phyloP scores from a whole-genome alignment of 64 coral and sea anemone species.

The Trachythela sp. region DNA sequence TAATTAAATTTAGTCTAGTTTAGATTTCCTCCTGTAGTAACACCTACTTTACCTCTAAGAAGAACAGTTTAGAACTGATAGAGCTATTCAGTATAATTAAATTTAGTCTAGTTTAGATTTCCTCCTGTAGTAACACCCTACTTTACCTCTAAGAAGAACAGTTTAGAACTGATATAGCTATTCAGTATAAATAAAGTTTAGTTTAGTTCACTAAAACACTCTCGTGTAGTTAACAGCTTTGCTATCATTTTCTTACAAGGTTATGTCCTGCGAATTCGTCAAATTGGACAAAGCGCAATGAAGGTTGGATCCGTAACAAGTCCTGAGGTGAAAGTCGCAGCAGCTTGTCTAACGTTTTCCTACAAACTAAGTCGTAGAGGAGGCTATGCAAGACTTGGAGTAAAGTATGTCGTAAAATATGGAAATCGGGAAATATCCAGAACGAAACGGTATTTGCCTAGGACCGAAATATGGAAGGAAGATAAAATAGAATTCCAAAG shows the following conservation, averaged over 20 bases:
- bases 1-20: no score
- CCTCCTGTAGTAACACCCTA: no score
- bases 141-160: no score
- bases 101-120: no score
- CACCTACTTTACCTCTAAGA: no score
- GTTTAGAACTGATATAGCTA: no score
- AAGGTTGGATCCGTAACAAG: not conserved
- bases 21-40: no score
- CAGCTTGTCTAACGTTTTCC: not conserved
- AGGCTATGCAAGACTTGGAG: not conserved
- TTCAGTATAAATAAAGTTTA: no score
- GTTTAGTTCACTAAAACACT: no score
- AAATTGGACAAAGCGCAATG: not conserved
- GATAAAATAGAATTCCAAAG: not conserved
- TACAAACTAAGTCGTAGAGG: not conserved
- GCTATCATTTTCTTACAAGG: not conserved
- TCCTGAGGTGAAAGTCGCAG: not conserved
- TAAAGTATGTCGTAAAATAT: not conserved
- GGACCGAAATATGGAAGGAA: not conserved
- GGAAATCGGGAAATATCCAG: not conserved
- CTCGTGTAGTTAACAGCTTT: not conserved
- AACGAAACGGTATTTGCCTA: not conserved
- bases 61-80: no score
- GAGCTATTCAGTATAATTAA: no score
- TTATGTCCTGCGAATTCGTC: not conserved